phyloP scores from a whole-genome alignment of 2,113 vertebrate species.

The Cacatua alba region DNA sequence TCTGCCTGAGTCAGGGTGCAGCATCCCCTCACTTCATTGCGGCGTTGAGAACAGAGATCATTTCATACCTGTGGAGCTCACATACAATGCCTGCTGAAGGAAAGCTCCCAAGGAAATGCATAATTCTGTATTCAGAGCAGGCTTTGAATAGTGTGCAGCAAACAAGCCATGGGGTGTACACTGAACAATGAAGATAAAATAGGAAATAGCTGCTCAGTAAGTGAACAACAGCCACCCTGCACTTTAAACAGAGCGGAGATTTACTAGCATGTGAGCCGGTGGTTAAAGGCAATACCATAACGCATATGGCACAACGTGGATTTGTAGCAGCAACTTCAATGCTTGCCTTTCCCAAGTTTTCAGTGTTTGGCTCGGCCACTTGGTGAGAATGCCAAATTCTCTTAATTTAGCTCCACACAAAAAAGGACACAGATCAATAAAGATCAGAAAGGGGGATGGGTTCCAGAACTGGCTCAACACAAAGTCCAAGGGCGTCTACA shows the following conservation, averaged over 20 bases:
- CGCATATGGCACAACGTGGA: not conserved
- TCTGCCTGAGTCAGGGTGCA: not conserved
- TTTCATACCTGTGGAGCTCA: constrained; percentile 9
- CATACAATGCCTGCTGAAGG: constrained; percentile 33
- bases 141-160: constrained; percentile 45
- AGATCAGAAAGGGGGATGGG: not conserved
- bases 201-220: constrained; percentile 50
- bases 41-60: not conserved
- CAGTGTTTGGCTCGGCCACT: not conserved
- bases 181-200: constrained; percentile 60
- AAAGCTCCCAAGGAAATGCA: constrained; percentile 49
- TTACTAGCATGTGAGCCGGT: not conserved
- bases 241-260: not conserved
- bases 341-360: not conserved
- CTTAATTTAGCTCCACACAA: not conserved
- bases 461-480: constrained; percentile 13
- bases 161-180: constrained; percentile 43
- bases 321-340: not conserved
- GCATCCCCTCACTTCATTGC: not conserved
- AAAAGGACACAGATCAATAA: constrained; percentile 7
- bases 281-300: constrained; percentile 3
- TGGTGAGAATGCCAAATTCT: not conserved
- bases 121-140: constrained; percentile 36
- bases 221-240: not conserved
- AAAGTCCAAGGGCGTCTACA: constrained; percentile 6